Evolutionary conservation across 1,140 invertebrate species (phyloP), one percentile per base, ranked within the genome.

Genomic region (Microvelia longipes): DNA sequence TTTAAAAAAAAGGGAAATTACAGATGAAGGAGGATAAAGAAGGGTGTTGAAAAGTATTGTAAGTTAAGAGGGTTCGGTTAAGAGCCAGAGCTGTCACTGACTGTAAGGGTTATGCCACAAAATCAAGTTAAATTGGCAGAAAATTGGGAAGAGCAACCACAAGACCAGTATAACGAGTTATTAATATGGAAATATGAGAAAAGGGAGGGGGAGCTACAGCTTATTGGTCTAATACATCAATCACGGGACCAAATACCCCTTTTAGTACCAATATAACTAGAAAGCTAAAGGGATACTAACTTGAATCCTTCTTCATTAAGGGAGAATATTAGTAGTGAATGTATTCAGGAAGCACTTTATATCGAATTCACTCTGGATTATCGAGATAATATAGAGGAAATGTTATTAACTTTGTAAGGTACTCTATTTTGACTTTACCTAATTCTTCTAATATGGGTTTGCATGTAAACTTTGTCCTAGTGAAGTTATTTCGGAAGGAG

Each of bases 121-220:
- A 68, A 68, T 68, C 29, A 30, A 68, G 67, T 68, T 68, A 29
- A 68, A 68, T 68, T 68, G 67, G 67, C 67, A 68, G 67, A 68
- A 68, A 68, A 68, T 68, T 68, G 67, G n/a, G 67, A 68, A 2
- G 29, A 24, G 67, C 67, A 2, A 11, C 63, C 63, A 13, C 13
- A n/a, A n/a, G n/a, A n/a, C 63, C 14, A 27, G 28, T 24, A 30
- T 68, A 30, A 30, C 27, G 67, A 68, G 67, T 68, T 68, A 68
- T 68, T 68, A 68, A 68, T 68, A 68, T 68, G 67, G 67, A 68
- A 68, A 68, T 68, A 26, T 26, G 27, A 25, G 67, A 68, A 68
- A 68, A 29, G n/a, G 2, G 27, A 25, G 35, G 35, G 35, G 35
- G 19, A 2, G n/a, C 65, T 19, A 28, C 15, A 11, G 65, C 65